Evolutionary conservation across 2,113 vertebrate genomes (phyloP), one percentile per base, ranked within the genome.

Genomic region (Xenus cinereus): DNA sequence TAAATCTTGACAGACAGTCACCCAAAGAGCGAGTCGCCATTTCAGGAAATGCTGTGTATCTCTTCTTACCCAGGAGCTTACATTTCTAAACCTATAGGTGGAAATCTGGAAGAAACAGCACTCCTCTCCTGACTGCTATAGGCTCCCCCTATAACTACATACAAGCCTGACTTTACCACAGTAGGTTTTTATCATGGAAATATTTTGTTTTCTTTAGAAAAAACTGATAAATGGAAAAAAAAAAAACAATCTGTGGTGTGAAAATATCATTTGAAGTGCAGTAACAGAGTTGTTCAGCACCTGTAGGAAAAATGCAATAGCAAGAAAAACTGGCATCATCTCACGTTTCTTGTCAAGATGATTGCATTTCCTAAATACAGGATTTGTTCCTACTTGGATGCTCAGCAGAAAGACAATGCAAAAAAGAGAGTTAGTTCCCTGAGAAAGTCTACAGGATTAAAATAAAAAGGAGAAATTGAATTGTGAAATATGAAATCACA

Each of bases 391-490:
- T 81, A 9, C 51, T 84, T 67, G 22, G 32, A 57, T 60, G 33
- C 26, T 63, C 20, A 63, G 35, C 37, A 79, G 35, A 64, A 91
- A 54, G 37, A 57, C 30, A 67, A 7, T 6, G 12, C 9, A 75
- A 72, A 13, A 71, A 41, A 66, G 17, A 33, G 30, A 14, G 15
- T 41, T 45, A 57, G 45, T 54, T 87, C 22, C 16, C 18, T 39
- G 5, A 72, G 20, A 59, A 79, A 59, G 28, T 16, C n/a, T 51
- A 18, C 2, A 4, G 6, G 43, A 60, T 68, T 64, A 68, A 96
- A 95, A 85, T 50, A 87, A 75, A 95, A 88, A 48, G 43, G 60
- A 90, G 51, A 85, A 92, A 77, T 19, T 73, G 26, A 64, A 68
- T 39, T 87, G 16, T 43, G 23, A 89, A 84, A 90, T 32, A 69